Evolutionary conservation across 2,113 vertebrate species (phyloP), one percentile per base, ranked within the genome.

Genomic region (Etia nguti): DNA sequence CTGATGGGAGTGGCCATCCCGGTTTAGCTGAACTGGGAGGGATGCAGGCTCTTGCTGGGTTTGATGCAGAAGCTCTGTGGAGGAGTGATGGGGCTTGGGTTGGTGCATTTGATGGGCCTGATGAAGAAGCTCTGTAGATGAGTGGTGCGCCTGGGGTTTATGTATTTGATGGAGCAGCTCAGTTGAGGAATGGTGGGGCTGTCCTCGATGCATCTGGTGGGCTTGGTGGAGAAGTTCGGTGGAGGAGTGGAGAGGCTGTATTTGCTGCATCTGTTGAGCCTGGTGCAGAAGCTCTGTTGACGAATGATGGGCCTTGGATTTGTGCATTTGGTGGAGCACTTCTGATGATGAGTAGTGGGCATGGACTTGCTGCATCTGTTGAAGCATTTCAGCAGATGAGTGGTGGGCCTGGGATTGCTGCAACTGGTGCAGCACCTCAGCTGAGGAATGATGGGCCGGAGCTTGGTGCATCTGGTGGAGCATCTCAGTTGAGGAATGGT

Each of bases 211-310:
- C 86, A 92, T 93, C 65, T 93, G 94, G 15, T 95, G 93, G 83
- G 73, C 89, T 80, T 95, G 94, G 60, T 95, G 95, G 85, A 97
- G 93, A 16, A 94, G 88, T 81, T 96, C 94, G 0, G 81, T 91
- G 20, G 94, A 95, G 43, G 95, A 95, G 80, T 97, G 95, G 80
- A 95, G 94, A 41, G 92, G 83, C 86, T 95, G 91, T 41, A 70
- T 81, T 62, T 93, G 93, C n/a, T 89, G 91, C 41, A 92, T 87
- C 83, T 95, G 93, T 11, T 94, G 92, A 86, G 73, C 77, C 60
- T 95, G 96, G 24, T 95, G 92, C 20, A 95, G 86, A 16, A 94
- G 81, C 80, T 95, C 94, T 15, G 92, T 84, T 13, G 94, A 94
- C 2, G 94, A 94, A 77, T 93, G 90, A 73, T 94, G 94, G 50